phyloP scores from a whole-genome alignment of 92 coral and sea anemone genomes.

The Porites cylindrica region DNA sequence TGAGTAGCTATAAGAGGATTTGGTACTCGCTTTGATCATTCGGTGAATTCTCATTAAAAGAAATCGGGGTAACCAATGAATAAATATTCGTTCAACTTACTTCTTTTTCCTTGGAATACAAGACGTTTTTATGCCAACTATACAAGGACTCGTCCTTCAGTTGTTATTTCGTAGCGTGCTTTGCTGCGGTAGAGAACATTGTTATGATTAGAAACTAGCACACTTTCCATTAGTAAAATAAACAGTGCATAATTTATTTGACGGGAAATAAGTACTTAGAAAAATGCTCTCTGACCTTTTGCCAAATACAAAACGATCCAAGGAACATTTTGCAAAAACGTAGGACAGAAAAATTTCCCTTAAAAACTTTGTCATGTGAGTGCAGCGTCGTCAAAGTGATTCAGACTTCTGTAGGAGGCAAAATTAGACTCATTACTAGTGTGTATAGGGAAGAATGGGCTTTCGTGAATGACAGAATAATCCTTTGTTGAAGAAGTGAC shows the following conservation, averaged over 20 bases:
- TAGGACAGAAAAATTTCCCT: background rate
- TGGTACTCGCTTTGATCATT: background rate
- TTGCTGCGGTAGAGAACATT: background rate
- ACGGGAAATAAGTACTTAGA: slow-evolving; percentile 50
- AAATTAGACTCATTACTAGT: background rate
- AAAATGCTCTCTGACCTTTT: slow-evolving; percentile 48
- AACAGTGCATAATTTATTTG: slow-evolving; percentile 71
- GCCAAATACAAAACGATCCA: slow-evolving; percentile 10
- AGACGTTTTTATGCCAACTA: background rate
- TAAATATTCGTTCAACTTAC: slow-evolving; percentile 2
- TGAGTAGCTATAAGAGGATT: slow-evolving; percentile 10
- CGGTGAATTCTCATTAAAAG: background rate
- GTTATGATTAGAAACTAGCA: slow-evolving; percentile 34
- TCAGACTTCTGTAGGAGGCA: background rate
- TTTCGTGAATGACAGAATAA: slow-evolving; percentile 49
- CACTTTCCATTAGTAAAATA: slow-evolving; percentile 84
- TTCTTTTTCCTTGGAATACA: slow-evolving; percentile 2
- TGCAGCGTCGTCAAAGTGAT: background rate
- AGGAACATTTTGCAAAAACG: background rate
- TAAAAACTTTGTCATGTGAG: background rate
- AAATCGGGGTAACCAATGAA: background rate
- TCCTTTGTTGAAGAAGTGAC: slow-evolving; percentile 48
- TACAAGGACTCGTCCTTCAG: background rate
- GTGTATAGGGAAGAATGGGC: background rate
- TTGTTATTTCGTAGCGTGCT: slow-evolving; percentile 31